Conservation (phyloP, 2,888 invertebrate genomes). For the Pseudococcus longispinus region DNA sequence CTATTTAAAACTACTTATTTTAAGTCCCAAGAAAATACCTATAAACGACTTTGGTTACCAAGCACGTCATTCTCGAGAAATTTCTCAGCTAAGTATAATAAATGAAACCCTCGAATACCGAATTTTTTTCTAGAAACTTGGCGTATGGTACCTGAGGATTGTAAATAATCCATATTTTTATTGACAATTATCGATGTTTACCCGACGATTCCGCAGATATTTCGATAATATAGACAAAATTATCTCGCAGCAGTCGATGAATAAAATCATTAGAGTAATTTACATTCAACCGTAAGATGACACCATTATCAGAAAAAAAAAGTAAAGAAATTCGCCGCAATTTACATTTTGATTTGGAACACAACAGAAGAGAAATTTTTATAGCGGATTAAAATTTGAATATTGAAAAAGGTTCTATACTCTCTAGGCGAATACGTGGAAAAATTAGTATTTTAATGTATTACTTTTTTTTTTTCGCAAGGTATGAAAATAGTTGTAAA, state of each 20-base stretch:
- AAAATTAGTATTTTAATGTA: background rate
- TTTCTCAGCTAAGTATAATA: too few relatives aligned
- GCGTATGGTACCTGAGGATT: too few relatives aligned
- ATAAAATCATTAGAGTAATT: background rate
- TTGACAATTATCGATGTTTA: background rate
- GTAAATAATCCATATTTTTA: slow-evolving; percentile 3
- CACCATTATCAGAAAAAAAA: background rate
- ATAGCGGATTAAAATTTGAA: background rate
- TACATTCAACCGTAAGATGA: background rate
- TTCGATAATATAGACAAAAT: too few relatives aligned
- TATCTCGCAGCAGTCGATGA: background rate
- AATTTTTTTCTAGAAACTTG: too few relatives aligned
- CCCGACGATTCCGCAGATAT: background rate
- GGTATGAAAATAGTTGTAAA: background rate
- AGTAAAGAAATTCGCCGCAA: background rate
- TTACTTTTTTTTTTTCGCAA: background rate
- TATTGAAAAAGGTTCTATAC: background rate
- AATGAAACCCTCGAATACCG: too few relatives aligned
- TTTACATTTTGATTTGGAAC: background rate
- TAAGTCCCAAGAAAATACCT: too few relatives aligned
- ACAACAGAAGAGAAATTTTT: background rate
- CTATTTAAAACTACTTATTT: too few relatives aligned
- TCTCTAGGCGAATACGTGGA: background rate
- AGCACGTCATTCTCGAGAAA: too few relatives aligned
- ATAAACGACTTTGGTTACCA: too few relatives aligned